Percentiles rank a stretch among this genome's conserved stretches.
These are phyloP conservation scores for Ichneumon xanthorius DNA, from an alignment of 2,888 invertebrate species.

Conservation along the genomic window DNA sequence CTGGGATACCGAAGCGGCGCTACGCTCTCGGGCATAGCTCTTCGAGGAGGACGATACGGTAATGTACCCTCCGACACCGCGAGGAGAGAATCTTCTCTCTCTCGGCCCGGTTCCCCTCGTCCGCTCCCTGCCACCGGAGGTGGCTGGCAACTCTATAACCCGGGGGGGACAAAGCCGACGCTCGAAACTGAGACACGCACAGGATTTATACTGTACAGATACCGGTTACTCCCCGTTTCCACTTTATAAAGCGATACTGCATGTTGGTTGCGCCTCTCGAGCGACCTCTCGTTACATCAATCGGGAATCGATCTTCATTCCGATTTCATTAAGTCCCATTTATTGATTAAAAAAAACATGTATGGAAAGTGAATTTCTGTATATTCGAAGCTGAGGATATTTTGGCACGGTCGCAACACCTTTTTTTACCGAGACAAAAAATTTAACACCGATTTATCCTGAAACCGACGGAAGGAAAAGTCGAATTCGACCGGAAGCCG, in stretches of 20 bases:
- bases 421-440: neutral
- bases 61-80: slow-evolving; percentile 66
- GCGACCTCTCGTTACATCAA: neutral
- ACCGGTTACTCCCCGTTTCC: slow-evolving; percentile 36
- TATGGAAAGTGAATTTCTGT: no score
- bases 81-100: slow-evolving; percentile 45
- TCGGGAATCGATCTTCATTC: neutral
- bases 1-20: slow-evolving; percentile 64
- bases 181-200: slow-evolving; percentile 61
- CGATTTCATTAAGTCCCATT: neutral
- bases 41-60: slow-evolving; percentile 59
- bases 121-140: slow-evolving; percentile 46
- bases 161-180: slow-evolving; percentile 62
- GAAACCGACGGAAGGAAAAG: neutral
- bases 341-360: no score
- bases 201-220: slow-evolving; percentile 43
- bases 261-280: neutral
- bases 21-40: slow-evolving; percentile 11
- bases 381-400: no score
- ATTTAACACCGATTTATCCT: neutral
- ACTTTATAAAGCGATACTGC: slow-evolving; percentile 22
- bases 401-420: no score
- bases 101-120: slow-evolving; percentile 22
- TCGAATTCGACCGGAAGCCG: no score
- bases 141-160: slow-evolving; percentile 55